A percentile compares a stretch with the other conserved stretches of the same genome.
phyloP scores from a whole-genome alignment of 2,888 invertebrate genomes.

The Harpalus rufipes region DNA sequence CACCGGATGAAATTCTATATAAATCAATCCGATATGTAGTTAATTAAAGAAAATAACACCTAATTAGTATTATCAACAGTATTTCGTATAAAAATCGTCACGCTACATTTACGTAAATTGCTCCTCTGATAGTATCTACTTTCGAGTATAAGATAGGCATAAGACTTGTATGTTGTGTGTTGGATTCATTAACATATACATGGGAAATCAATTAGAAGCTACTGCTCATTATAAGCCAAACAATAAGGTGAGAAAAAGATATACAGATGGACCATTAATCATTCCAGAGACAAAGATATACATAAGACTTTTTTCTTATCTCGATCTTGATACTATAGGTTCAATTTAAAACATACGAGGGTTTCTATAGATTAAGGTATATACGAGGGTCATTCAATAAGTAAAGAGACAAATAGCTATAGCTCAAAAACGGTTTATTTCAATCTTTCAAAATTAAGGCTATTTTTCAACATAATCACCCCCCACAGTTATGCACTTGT shows the following conservation, averaged over 20 bases:
- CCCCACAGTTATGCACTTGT: too few species aligned
- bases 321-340: too few species aligned
- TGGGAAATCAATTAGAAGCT: constrained; percentile 40
- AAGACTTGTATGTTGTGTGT: constrained; percentile 8
- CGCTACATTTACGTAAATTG: background rate
- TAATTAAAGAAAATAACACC: constrained; percentile 6
- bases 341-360: too few species aligned
- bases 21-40: background rate
- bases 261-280: background rate
- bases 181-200: constrained; percentile 35
- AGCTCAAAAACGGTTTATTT: too few species aligned
- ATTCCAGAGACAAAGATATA: background rate
- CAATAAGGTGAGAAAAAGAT: constrained; percentile 1
- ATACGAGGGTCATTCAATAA: too few species aligned
- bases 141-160: background rate
- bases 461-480: too few species aligned
- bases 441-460: too few species aligned
- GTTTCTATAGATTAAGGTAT: too few species aligned
- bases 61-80: background rate
- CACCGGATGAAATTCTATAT: too few species aligned
- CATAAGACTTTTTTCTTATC: too few species aligned
- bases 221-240: constrained; percentile 14
- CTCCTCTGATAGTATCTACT: background rate
- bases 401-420: too few species aligned
- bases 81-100: background rate